A percentile compares a stretch with the other conserved stretches of the same genome.
These are phyloP conservation scores for Gonatopus flavifemur DNA, from an alignment of 1,140 invertebrate genomes.

Conservation along the genomic window DNA sequence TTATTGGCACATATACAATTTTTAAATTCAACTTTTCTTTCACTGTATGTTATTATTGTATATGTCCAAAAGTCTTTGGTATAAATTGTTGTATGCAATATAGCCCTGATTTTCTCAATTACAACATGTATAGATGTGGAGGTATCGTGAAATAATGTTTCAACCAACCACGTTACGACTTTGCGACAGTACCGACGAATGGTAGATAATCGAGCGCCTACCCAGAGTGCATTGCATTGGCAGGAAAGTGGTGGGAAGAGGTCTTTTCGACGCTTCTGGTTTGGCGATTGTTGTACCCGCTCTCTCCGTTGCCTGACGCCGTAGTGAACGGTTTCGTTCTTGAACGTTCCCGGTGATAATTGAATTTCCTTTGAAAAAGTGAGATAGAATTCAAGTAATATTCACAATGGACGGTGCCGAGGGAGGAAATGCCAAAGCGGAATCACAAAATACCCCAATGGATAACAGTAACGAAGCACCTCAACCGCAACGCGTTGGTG, in stretches of 20 bases:
- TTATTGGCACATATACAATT: too few relatives aligned
- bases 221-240: not conserved
- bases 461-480: conserved; percentile 42
- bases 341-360: not conserved
- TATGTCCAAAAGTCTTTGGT: too few relatives aligned
- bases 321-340: conserved; percentile 1
- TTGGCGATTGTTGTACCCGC: conserved; percentile 1
- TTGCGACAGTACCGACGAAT: conserved; percentile 6
- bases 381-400: not conserved
- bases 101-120: too few relatives aligned
- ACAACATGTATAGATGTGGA: too few relatives aligned
- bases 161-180: conserved; percentile 1
- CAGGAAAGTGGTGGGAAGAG: not conserved
- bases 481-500: conserved; percentile 24
- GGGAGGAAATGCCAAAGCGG: conserved; percentile 35
- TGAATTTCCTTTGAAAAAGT: not conserved
- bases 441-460: conserved; percentile 27
- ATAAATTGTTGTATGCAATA: too few relatives aligned
- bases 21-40: too few relatives aligned
- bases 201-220: not conserved
- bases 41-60: too few relatives aligned
- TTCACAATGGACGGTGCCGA: conserved; percentile 39
- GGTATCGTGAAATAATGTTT: too few relatives aligned
- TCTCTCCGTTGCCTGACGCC: conserved; percentile 33
- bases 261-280: not conserved